phyloP scores from a whole-genome alignment of 2,888 invertebrate genomes.

The Rhingia rostrata region DNA sequence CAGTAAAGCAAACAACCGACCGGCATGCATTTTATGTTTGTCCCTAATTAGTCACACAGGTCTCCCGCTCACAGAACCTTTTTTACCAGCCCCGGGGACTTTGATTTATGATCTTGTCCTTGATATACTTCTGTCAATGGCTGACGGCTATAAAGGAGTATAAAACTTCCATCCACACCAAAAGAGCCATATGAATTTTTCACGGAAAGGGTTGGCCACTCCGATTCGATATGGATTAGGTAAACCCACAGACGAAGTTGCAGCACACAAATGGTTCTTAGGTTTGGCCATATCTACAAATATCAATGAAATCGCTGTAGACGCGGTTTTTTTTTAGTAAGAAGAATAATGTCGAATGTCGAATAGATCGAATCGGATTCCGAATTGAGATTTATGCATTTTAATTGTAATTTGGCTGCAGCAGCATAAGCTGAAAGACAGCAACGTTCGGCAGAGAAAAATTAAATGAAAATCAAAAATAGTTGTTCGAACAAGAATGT shows the following conservation, averaged over 20 bases:
- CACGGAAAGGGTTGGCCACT: conserved; percentile 64
- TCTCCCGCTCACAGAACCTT: background rate
- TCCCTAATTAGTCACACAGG: conserved; percentile 69
- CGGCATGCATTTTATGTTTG: conserved; percentile 24
- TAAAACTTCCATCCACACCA: conserved; percentile 31
- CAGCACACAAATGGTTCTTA: conserved; percentile 35
- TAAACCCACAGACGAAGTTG: conserved; percentile 23
- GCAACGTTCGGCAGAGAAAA: conserved; percentile 16
- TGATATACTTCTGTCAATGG: conserved; percentile 71
- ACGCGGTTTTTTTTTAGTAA: background rate
- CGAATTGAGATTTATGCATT: conserved; percentile 58
- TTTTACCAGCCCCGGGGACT: conserved; percentile 43
- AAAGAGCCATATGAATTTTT: conserved; percentile 33
- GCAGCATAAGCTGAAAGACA: conserved; percentile 11
- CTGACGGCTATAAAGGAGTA: conserved; percentile 61
- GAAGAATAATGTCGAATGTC: conserved; percentile 41
- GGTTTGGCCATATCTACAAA: conserved; percentile 37
- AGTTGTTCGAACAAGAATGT: conserved; percentile 55
- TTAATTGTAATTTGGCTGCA: conserved; percentile 59
- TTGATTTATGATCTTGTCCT: conserved; percentile 74
- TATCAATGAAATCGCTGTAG: conserved; percentile 8
- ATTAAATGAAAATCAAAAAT: conserved; percentile 60
- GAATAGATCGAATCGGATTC: conserved; percentile 33
- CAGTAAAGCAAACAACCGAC: conserved; percentile 20
- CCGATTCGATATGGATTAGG: background rate